Evolutionary conservation across 2,888 invertebrate genomes (phyloP), one percentile per base, ranked within the genome.

Genomic region (Plagodis dolabraria): DNA sequence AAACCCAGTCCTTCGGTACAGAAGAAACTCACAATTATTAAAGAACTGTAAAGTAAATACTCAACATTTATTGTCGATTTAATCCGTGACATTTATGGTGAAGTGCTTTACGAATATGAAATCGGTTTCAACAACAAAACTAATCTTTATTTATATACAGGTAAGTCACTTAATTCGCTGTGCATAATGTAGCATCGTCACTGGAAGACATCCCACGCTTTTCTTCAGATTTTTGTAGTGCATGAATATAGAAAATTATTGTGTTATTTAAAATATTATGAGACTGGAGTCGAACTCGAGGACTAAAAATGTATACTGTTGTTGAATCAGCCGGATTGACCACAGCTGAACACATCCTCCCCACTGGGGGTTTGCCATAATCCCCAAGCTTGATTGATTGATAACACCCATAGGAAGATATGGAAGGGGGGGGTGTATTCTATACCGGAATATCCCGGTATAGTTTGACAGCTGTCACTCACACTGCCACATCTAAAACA

Each of bases 11-110:
- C 74, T 74, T 81, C 83, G 77, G 79, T 78, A 79, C 75, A 75
- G 72, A n/a, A n/a, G n/a, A n/a, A n/a, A 75, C 78, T 71, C 75
- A 86, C 85, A 85, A 88, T 89, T 22, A 22, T 22, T 87, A 86
- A 86, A 81, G 83, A 83, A 86, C 89, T 88, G 79, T 85, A 85
- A 90, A 88, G 86, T 89, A 91, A 91, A 91, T 88, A 91, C 89
- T 89, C 77, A 77, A 85, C 77, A 79, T 82, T 83, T 86, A 86
- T 84, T 85, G 88, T 85, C 85, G 79, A 85, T 86, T 89, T 84
- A 83, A 88, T 87, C 84, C 83, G 75, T 86, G 87, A 85, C 86
- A 86, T 85, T 83, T 74, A 77, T 78, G 70, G 72, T 81, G 72
- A 75, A 75, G 76, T 73, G 71, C 71, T 64, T 72, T 69, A 66